phyloP scores from a whole-genome alignment of 2,888 invertebrate species.

The Venustoraphidia nigricollis region DNA sequence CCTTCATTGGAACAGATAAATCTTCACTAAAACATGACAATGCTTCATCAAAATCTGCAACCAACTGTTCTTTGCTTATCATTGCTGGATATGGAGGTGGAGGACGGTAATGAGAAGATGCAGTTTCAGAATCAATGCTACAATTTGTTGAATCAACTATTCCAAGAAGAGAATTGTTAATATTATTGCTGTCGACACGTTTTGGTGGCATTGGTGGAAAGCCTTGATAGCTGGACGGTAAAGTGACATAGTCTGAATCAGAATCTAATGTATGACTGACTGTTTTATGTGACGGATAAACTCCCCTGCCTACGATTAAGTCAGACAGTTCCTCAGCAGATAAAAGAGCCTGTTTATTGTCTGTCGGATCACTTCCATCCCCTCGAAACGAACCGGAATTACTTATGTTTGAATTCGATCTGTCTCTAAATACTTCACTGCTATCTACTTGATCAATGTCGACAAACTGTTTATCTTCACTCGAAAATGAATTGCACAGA shows the following conservation, averaged over 20 bases:
- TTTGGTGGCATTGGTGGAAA: slow-evolving; percentile 52
- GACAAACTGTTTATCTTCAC: slow-evolving; percentile 9
- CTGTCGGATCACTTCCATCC: slow-evolving; percentile 79
- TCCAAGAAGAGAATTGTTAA: slow-evolving; percentile 33
- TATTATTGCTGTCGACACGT: slow-evolving; percentile 43
- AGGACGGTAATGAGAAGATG: slow-evolving; percentile 29
- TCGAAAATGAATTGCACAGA: not conserved
- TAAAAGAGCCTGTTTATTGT: slow-evolving; percentile 55
- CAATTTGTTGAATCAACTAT: slow-evolving; percentile 19
- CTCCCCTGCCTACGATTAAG: slow-evolving; percentile 62
- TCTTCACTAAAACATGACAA: slow-evolving; percentile 8
- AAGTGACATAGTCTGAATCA: slow-evolving; percentile 77
- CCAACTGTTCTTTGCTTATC: slow-evolving; percentile 9
- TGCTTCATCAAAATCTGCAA: slow-evolving; percentile 19
- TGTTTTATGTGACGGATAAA: slow-evolving; percentile 61
- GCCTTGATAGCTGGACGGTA: slow-evolving; percentile 34
- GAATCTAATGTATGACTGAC: slow-evolving; percentile 77
- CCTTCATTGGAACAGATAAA: slow-evolving; percentile 27
- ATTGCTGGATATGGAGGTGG: slow-evolving; percentile 52
- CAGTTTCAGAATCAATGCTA: slow-evolving; percentile 8
- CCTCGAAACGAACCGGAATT: slow-evolving; percentile 68
- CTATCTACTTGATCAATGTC: slow-evolving; percentile 30
- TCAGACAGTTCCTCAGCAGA: slow-evolving; percentile 75
- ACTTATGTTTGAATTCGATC: slow-evolving; percentile 67
- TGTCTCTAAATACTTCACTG: slow-evolving; percentile 39